Base-by-base conservation (phyloP, 2,797 vertebrate species). In the Tamandua tetradactyla region DNA sequence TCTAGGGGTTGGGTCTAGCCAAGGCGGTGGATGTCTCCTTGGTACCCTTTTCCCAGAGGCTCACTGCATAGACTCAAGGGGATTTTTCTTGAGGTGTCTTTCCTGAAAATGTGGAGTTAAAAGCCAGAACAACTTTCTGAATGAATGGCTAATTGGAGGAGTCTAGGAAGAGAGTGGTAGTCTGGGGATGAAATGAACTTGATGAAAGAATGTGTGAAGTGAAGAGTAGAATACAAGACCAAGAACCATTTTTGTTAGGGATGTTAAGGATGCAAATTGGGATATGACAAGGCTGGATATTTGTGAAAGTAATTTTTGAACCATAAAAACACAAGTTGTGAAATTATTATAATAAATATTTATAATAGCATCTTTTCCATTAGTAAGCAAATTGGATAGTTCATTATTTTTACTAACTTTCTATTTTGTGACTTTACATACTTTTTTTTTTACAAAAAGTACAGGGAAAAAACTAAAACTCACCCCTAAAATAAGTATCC, bases 141-240 rank as follows among this genome's bases (percentile, higher is more conserved):
- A 18, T 12, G 15, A 27, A 59, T 9, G 40, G 12, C n/a, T 18
- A 49, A 15, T 83, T 37, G 17, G 42, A n/a, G n/a, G 49, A 20
- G 37, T 3, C 25, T 7, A 20, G 32, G 27, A n/a, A 11, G 40
- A 42, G 37, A 13, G 30, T 7, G 20, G 6, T 0, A 0, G 23
- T 1, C 8, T 2, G 7, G 25, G 25, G 27, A 35, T 2, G 69
- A 72, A 55, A 40, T 4, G 1, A 22, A 14, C 18, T 30, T n/a
- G 18, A 22, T 23, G 2, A 22, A 35, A 15, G 22, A 14, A 3
- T 18, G 44, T 64, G 22, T 40, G 37, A 15, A 40, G 9, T 14
- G 32, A 14, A n/a, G 6, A 7, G 17, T 8, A 9, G 12, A 12
- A 7, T 8, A 1, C 35, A 55, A 22, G 37, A 17, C 8, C 4